These are phyloP conservation scores for Macroramphosus scolopax DNA, from an alignment of 2,797 vertebrate genomes.

Conservation along the genomic window DNA sequence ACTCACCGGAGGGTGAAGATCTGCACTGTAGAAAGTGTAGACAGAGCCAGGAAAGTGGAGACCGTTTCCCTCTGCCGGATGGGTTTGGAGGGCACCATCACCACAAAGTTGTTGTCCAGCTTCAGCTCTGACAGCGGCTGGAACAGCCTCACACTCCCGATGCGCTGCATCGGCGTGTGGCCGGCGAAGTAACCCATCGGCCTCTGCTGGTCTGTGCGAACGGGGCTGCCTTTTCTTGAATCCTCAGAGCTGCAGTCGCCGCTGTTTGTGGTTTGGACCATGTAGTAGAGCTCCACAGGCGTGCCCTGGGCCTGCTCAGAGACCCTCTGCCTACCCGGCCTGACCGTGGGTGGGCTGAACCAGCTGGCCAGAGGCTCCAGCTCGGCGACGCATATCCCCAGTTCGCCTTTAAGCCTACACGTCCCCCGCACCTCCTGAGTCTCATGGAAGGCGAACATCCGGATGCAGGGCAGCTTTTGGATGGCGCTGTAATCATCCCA, in stretches of 20 bases:
- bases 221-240: constrained; percentile 76
- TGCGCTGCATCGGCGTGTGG: constrained; percentile 82
- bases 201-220: constrained; percentile 79
- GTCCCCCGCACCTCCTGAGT: constrained; percentile 83
- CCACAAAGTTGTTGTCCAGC: constrained; percentile 84
- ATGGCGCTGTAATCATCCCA: constrained; percentile 83
- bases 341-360: constrained; percentile 81
- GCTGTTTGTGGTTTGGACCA: constrained; percentile 72
- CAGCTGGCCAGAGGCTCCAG: constrained; percentile 82
- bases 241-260: constrained; percentile 81
- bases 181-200: constrained; percentile 75
- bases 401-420: constrained; percentile 80
- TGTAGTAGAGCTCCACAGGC: constrained; percentile 85
- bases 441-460: constrained; percentile 85
- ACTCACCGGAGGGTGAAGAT: constrained; percentile 91
- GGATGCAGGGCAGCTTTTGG: constrained; percentile 80
- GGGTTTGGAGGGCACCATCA: constrained; percentile 89
- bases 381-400: constrained; percentile 83
- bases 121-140: constrained; percentile 84
- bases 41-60: constrained; percentile 82
- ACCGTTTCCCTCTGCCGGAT: constrained; percentile 88
- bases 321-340: constrained; percentile 79
- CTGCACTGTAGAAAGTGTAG: constrained; percentile 84
- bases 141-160: constrained; percentile 84
- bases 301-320: constrained; percentile 79